A percentile compares a stretch with the other conserved stretches of the same genome.
Conservation (phyloP, 2,797 vertebrate genomes). For the Oceanodroma leucorhoa region DNA sequence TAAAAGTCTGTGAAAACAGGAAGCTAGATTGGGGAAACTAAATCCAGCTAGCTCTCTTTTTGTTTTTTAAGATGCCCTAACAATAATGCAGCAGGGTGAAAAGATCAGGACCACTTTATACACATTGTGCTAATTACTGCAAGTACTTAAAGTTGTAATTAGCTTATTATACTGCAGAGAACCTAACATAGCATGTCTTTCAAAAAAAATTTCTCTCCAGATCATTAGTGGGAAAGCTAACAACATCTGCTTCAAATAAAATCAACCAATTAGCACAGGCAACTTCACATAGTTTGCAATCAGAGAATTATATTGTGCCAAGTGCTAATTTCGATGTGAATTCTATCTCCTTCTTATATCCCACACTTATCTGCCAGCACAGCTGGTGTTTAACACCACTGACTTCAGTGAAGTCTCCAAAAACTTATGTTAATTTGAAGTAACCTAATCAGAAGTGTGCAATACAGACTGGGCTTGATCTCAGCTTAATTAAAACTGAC, state of each 20-base stretch:
- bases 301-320: slow-evolving; percentile 89
- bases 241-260: slow-evolving; percentile 89
- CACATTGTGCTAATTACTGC: slow-evolving; percentile 87
- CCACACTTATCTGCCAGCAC: slow-evolving; percentile 85
- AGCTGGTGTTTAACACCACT: slow-evolving; percentile 86
- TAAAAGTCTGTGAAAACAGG: slow-evolving; percentile 73
- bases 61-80: slow-evolving; percentile 79
- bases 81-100: slow-evolving; percentile 83
- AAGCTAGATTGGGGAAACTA: slow-evolving; percentile 66
- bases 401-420: slow-evolving; percentile 83
- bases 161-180: slow-evolving; percentile 88
- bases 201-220: slow-evolving; percentile 85
- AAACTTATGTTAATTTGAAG: slow-evolving; percentile 86
- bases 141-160: slow-evolving; percentile 89
- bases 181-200: slow-evolving; percentile 85
- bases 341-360: slow-evolving; percentile 85
- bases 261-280: slow-evolving; percentile 85
- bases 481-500: slow-evolving; percentile 85
- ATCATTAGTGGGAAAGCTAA: slow-evolving; percentile 88
- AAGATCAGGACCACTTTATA: slow-evolving; percentile 86
- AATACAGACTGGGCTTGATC: slow-evolving; percentile 79
- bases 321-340: slow-evolving; percentile 87
- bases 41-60: slow-evolving; percentile 72
- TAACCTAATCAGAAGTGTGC: slow-evolving; percentile 85
- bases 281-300: slow-evolving; percentile 87